Conservation (phyloP, 2,113 vertebrate species). For the Genyomyrus donnyi region DNA sequence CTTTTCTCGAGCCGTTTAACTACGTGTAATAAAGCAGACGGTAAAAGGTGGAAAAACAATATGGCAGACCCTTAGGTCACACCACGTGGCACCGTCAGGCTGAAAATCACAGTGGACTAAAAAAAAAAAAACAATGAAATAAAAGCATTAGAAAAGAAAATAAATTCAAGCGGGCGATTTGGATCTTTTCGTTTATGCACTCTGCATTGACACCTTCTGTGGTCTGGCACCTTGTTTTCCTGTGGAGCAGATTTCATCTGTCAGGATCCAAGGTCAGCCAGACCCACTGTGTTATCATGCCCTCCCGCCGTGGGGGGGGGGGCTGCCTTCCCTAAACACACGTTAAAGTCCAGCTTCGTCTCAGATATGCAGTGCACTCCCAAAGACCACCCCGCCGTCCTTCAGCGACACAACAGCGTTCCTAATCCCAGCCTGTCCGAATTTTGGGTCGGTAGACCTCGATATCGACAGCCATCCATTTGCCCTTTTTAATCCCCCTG, state of each 20-base stretch:
- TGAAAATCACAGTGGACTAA: background rate
- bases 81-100: background rate
- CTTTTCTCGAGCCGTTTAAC: background rate
- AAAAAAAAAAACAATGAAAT: background rate
- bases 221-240: background rate
- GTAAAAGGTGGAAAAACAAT: background rate
- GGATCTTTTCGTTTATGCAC: background rate
- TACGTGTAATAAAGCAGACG: constrained; percentile 1
- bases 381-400: background rate
- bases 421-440: background rate
- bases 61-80: background rate
- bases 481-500: background rate
- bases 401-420: background rate
- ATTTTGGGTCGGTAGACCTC: background rate
- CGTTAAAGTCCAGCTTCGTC: constrained; percentile 16
- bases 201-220: background rate
- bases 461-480: background rate
- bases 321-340: background rate
- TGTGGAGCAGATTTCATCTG: background rate
- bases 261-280: constrained; percentile 6
- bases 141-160: background rate
- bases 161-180: background rate
- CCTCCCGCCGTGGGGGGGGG: background rate
- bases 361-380: background rate
- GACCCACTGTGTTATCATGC: background rate